phyloP scores from a whole-genome alignment of 2,113 vertebrate genomes.

The Calypte anna region DNA sequence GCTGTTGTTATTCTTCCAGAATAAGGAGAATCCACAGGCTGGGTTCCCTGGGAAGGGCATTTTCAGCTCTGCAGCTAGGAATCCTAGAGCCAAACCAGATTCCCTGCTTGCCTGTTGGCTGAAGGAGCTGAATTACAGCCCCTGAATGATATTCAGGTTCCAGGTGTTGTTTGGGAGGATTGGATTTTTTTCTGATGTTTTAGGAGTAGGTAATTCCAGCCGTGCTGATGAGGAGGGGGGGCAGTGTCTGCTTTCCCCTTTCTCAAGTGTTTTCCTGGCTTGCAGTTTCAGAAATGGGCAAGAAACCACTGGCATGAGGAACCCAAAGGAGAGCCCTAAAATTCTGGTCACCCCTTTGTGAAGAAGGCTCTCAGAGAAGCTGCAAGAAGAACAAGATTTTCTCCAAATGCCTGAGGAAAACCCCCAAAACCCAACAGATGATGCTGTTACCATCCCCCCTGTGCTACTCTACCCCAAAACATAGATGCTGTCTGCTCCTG shows the following conservation, averaged over 20 bases:
- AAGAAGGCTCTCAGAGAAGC: constrained; percentile 14
- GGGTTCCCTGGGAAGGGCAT: not conserved
- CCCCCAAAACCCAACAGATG: not conserved
- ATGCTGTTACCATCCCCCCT: not conserved
- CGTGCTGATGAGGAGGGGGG: not conserved
- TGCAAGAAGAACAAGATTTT: constrained; percentile 8
- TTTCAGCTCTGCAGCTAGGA: not conserved
- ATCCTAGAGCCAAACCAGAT: not conserved
- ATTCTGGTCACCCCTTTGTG: constrained; percentile 67
- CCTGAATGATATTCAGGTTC: rapidly evolving
- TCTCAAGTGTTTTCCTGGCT: constrained; percentile 34
- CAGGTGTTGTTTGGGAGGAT: not conserved
- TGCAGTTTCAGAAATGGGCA: constrained; percentile 75
- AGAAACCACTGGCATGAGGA: constrained; percentile 14
- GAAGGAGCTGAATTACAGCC: not conserved
- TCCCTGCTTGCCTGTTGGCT: not conserved
- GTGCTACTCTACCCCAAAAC: constrained; percentile 7
- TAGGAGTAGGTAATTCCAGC: not conserved
- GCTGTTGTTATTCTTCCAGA: not conserved
- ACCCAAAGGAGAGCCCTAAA: constrained; percentile 58
- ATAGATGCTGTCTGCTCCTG: not conserved
- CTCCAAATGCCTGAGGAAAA: not conserved
- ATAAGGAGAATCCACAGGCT: not conserved
- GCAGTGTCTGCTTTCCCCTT: not conserved
- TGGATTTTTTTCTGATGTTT: not conserved